These are phyloP conservation scores for Rhinichthys osculus DNA, from an alignment of 2,797 vertebrate genomes.

Conservation along the genomic window DNA sequence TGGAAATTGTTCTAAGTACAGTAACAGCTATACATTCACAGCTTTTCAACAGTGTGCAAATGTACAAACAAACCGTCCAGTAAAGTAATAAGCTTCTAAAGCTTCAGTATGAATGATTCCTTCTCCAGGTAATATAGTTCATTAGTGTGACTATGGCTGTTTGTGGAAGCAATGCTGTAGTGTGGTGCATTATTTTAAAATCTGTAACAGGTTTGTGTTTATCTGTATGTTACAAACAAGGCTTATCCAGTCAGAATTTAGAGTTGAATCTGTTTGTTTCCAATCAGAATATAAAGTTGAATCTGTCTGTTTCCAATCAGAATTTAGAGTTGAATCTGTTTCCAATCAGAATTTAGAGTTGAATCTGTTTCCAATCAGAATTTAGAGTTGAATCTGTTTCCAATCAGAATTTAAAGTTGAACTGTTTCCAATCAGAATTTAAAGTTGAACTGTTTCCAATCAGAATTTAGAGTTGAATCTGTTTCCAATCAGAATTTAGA, in stretches of 20 bases:
- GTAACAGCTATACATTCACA: not conserved
- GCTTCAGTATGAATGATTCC: not conserved
- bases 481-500: not conserved
- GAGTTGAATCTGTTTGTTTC: not conserved
- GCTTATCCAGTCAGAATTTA: too few species aligned
- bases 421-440: fast-evolving
- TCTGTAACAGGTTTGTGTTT: too few species aligned
- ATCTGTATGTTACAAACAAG: too few species aligned
- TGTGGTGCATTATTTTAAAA: not conserved
- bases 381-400: not conserved
- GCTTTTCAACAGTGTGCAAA: not conserved
- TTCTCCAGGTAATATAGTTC: not conserved
- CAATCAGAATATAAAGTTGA: not conserved
- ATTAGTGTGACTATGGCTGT: not conserved
- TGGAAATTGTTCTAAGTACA: not conserved
- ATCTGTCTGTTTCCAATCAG: not conserved
- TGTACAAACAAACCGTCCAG: not conserved
- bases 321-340: not conserved
- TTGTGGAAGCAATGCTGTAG: not conserved
- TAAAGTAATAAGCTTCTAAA: not conserved
- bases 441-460: not conserved
- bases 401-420: not conserved
- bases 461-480: not conserved
- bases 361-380: not conserved
- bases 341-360: not conserved